Percentiles rank a stretch among this genome's conserved stretches.
phyloP scores from a whole-genome alignment of 2,113 vertebrate genomes.

The Calyptommatus sinebrachiatus region DNA sequence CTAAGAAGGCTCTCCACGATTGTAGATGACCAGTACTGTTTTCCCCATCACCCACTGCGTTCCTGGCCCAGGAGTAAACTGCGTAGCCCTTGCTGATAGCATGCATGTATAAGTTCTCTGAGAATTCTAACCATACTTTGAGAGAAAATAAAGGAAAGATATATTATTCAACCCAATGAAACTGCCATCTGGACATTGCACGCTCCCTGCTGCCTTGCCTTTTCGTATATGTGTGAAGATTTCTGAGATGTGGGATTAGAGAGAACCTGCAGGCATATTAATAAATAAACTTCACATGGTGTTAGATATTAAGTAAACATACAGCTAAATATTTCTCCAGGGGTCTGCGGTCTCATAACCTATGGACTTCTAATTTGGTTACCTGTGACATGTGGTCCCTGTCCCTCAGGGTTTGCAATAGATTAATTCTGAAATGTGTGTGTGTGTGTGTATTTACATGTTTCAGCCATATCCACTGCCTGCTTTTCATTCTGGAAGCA shows the following conservation, averaged over 20 bases:
- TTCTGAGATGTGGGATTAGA: slow-evolving; percentile 78
- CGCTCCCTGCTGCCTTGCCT: slow-evolving; percentile 59
- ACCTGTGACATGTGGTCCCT: slow-evolving; percentile 70
- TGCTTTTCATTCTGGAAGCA: slow-evolving; percentile 20
- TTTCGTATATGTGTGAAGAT: slow-evolving; percentile 68
- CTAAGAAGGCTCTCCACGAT: too few species aligned
- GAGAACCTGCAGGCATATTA: slow-evolving; percentile 79
- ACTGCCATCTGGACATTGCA: slow-evolving; percentile 67
- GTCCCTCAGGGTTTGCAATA: slow-evolving; percentile 51
- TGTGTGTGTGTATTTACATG: slow-evolving; percentile 43
- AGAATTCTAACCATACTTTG: slow-evolving; percentile 54
- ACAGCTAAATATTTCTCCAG: slow-evolving; percentile 74
- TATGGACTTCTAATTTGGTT: slow-evolving; percentile 76
- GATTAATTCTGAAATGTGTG: slow-evolving; percentile 66
- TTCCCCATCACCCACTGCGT: too few species aligned
- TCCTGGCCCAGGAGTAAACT: too few species aligned
- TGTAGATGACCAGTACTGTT: too few species aligned
- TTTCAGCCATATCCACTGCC: slow-evolving; percentile 22
- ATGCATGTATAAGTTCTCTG: not conserved
- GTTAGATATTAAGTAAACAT: slow-evolving; percentile 83
- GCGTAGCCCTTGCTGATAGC: too few species aligned
- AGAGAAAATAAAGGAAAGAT: slow-evolving; percentile 38
- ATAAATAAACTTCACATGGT: slow-evolving; percentile 83
- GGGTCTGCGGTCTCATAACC: slow-evolving; percentile 74
- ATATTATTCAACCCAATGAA: slow-evolving; percentile 68